Evolutionary conservation across 2,113 vertebrate species (phyloP).

Genomic region (Anas platyrhynchos): DNA sequence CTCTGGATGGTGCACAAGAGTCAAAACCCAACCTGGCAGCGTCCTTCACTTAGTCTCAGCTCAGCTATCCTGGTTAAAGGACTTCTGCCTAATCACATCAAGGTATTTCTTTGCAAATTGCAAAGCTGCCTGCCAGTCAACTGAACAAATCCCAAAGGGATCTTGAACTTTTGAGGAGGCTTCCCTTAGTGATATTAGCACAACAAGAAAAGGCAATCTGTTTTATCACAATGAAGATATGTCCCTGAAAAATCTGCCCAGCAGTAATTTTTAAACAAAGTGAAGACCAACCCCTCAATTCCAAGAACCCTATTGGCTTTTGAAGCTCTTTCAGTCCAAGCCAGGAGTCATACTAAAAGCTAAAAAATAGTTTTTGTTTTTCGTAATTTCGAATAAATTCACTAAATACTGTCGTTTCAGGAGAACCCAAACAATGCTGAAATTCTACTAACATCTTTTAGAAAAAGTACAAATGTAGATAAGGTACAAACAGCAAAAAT

Average conservation of each 20-base stretch:
- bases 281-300: background rate
- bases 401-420: background rate
- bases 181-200: background rate
- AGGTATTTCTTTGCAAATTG: background rate
- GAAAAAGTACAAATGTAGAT: background rate
- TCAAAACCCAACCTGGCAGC: conserved; percentile 27
- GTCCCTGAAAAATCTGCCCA: background rate
- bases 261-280: background rate
- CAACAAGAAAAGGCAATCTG: background rate
- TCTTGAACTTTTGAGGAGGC: background rate
- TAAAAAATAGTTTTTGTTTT: background rate
- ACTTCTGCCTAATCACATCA: conserved; percentile 9
- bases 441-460: background rate
- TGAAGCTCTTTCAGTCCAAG: background rate
- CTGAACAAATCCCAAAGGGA: background rate
- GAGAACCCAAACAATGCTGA: background rate
- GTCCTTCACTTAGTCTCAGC: background rate
- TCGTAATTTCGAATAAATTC: background rate
- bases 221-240: background rate
- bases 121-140: background rate
- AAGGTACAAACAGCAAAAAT: background rate
- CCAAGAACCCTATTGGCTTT: background rate
- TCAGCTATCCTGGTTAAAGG: background rate
- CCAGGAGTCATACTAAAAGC: background rate
- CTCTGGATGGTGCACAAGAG: background rate